These are phyloP conservation scores for Cassiopea xamachana DNA, from an alignment of 30 jellyfish, hydroid and myxozoan species.

Conservation along the genomic window DNA sequence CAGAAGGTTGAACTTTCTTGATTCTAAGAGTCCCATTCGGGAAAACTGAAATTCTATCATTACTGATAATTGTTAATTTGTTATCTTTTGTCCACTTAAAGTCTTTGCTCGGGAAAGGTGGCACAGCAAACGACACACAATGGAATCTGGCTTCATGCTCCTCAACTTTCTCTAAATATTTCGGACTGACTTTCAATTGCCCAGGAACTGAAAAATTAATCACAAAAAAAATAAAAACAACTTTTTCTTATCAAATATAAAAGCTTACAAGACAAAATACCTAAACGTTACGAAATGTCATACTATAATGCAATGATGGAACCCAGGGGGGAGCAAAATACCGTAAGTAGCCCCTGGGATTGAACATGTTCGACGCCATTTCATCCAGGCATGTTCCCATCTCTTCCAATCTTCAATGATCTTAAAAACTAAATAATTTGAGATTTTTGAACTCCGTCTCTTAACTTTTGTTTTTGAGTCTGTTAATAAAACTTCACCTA, in stretches of 20 bases:
- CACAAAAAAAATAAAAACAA: not conserved
- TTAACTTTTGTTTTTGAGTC: no score
- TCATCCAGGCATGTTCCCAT: no score
- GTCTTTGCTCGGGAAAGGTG: conserved; percentile 74
- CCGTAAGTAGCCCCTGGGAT: no score
- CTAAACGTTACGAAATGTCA: no score
- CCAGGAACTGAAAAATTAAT: conserved; percentile 51
- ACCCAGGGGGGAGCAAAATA: no score
- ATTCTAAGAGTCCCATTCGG: conserved; percentile 53
- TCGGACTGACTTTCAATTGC: conserved; percentile 64
- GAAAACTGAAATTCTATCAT: conserved; percentile 10
- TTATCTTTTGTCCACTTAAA: conserved; percentile 50
- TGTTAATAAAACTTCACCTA: no score
- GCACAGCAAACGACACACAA: conserved; percentile 70
- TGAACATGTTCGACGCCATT: not conserved
- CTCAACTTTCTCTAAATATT: conserved; percentile 4
- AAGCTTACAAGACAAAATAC: no score
- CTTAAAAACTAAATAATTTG: no score
- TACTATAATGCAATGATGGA: no score
- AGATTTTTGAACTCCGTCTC: no score
- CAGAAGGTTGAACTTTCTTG: conserved; percentile 31
- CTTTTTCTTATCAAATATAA: no score
- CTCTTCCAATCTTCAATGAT: no score
- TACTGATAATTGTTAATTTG: not conserved
- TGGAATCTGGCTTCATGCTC: conserved; percentile 35